These are phyloP conservation scores for Drosophila flavopinicola DNA, from an alignment of 2,888 invertebrate genomes.

Conservation along the genomic window DNA sequence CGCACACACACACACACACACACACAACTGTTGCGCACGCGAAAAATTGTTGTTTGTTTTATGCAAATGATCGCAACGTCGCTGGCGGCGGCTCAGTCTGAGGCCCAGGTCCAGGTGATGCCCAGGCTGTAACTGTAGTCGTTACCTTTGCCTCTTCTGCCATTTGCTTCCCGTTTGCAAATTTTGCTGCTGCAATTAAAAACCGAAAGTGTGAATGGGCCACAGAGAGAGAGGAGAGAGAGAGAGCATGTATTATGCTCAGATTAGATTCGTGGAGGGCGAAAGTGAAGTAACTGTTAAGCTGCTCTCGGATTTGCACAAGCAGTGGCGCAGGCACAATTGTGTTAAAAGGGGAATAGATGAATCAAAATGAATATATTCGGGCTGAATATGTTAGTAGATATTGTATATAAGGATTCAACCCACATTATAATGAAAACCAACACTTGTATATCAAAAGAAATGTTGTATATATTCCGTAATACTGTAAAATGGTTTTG, in stretches of 20 bases:
- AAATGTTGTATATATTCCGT: too few relatives aligned
- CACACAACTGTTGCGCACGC: conserved; percentile 13
- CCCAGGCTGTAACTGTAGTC: conserved; percentile 1
- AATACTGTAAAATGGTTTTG: too few relatives aligned
- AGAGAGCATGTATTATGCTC: conserved; percentile 27
- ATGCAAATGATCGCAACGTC: conserved; percentile 70
- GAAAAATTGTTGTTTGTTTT: conserved; percentile 73
- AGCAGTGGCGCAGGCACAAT: background rate
- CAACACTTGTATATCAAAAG: too few relatives aligned
- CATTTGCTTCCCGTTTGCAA: conserved; percentile 46
- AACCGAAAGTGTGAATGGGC: conserved; percentile 72
- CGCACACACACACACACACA: conserved; percentile 34
- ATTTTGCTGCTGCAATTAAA: conserved; percentile 63
- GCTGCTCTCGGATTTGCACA: conserved; percentile 4
- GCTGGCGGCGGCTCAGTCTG: conserved; percentile 41
- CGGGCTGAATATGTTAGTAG: too few relatives aligned
- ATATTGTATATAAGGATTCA: too few relatives aligned
- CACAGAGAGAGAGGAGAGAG: conserved; percentile 3
- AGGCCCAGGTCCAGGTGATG: conserved; percentile 6
- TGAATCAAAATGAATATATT: too few relatives aligned
- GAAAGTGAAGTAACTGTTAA: conserved; percentile 31
- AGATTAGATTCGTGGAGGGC: conserved; percentile 33
- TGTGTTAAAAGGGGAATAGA: background rate
- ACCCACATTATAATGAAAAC: too few relatives aligned
- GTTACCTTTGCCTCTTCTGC: conserved; percentile 39